A percentile compares a stretch with the other conserved stretches of the same genome.
Evolutionary conservation across 2,888 invertebrate genomes (phyloP).

Genomic region (Macrophya annulata): DNA sequence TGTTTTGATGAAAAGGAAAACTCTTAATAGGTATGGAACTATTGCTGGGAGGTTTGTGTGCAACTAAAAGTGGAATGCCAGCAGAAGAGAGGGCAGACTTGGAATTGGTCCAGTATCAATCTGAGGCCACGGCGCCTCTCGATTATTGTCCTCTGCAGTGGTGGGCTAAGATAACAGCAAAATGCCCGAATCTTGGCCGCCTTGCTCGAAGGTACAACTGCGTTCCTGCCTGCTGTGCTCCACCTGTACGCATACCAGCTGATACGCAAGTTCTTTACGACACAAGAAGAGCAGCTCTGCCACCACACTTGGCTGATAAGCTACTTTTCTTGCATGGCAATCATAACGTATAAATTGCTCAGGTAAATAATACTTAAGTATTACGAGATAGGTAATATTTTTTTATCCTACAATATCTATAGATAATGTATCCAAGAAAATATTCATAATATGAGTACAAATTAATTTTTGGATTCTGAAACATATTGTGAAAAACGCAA

Average conservation of each 20-base stretch:
- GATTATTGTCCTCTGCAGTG: slow-evolving; percentile 80
- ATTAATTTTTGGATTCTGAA: slow-evolving; percentile 5
- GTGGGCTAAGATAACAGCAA: slow-evolving; percentile 78
- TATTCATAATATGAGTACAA: slow-evolving; percentile 27
- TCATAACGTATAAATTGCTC: slow-evolving; percentile 67
- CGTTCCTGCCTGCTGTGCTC: slow-evolving; percentile 79
- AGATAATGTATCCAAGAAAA: slow-evolving; percentile 15
- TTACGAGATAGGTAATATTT: slow-evolving; percentile 36
- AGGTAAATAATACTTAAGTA: slow-evolving; percentile 29
- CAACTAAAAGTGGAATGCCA: slow-evolving; percentile 75
- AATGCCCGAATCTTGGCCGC: slow-evolving; percentile 78
- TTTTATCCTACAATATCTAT: background rate
- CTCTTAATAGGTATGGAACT: slow-evolving; percentile 77
- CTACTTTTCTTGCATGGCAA: slow-evolving; percentile 78
- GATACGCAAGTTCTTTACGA: slow-evolving; percentile 77
- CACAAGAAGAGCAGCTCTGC: slow-evolving; percentile 75
- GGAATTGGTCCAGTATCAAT: slow-evolving; percentile 80
- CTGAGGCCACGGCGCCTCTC: slow-evolving; percentile 78
- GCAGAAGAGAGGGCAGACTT: slow-evolving; percentile 79
- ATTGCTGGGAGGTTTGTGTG: slow-evolving; percentile 76
- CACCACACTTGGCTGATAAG: slow-evolving; percentile 78
- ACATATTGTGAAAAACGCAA: slow-evolving; percentile 6
- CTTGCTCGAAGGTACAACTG: slow-evolving; percentile 79
- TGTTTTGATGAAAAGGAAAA: slow-evolving; percentile 17
- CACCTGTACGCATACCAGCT: slow-evolving; percentile 76